phyloP scores from a whole-genome alignment of 2,113 vertebrate species.

The Origma solitaria region DNA sequence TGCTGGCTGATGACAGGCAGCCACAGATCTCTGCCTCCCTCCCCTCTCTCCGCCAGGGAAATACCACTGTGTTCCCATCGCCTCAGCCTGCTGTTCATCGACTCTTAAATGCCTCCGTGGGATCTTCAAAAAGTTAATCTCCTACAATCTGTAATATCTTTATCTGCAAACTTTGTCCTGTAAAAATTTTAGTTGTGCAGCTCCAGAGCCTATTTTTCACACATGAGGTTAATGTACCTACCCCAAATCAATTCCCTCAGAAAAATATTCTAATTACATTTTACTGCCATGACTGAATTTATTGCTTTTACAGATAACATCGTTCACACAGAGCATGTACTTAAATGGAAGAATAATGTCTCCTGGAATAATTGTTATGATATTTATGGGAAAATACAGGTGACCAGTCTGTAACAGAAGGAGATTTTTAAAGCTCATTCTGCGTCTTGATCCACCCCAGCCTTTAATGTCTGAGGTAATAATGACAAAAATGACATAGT shows the following conservation, averaged over 20 bases:
- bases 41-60: constrained; percentile 5
- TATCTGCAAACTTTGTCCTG: not conserved
- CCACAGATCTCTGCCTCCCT: constrained; percentile 17
- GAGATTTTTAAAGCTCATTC: not conserved
- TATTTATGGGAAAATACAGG: not conserved
- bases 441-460: not conserved
- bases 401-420: not conserved
- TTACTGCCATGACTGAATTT: constrained; percentile 2
- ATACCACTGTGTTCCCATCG: not conserved
- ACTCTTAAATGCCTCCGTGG: not conserved
- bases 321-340: not conserved
- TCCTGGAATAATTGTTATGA: constrained; percentile 26
- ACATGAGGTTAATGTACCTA: constrained; percentile 3
- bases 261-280: constrained; percentile 37
- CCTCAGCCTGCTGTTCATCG: not conserved
- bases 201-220: not conserved
- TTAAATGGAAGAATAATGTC: constrained; percentile 26
- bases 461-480: not conserved
- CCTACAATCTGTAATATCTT: not conserved
- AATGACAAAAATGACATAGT: not conserved
- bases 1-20: constrained; percentile 35
- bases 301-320: constrained; percentile 39
- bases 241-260: constrained; percentile 37
- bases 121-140: constrained; percentile 3
- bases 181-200: not conserved